Evolutionary conservation across 2,888 invertebrate genomes (phyloP).

Genomic region (Augochlorella aurata): DNA sequence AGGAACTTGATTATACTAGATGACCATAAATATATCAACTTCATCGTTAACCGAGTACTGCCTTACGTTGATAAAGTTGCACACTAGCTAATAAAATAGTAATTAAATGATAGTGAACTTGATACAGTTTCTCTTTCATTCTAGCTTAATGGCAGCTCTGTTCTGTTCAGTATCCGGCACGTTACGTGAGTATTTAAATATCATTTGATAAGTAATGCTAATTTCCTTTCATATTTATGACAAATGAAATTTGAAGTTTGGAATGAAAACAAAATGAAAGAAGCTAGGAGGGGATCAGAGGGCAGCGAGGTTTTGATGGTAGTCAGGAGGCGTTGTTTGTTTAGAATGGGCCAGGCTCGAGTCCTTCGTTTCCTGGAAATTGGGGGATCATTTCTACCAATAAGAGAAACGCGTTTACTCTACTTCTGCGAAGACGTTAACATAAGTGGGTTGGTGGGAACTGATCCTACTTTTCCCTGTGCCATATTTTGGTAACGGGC

Average conservation of each 20-base stretch:
- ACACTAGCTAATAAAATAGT: neutral
- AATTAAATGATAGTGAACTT: neutral
- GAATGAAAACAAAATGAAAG: too few species aligned
- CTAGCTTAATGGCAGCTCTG: constrained; percentile 66
- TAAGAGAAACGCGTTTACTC: too few species aligned
- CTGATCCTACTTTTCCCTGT: too few species aligned
- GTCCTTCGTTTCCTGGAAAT: too few species aligned
- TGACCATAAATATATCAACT: neutral
- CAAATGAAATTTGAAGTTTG: neutral
- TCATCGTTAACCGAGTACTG: neutral
- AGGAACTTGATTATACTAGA: neutral
- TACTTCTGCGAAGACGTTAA: too few species aligned
- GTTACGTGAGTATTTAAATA: constrained; percentile 73
- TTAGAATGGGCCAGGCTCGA: too few species aligned
- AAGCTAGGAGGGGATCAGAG: too few species aligned
- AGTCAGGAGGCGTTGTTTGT: too few species aligned
- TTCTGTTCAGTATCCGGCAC: constrained; percentile 59
- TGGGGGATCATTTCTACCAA: too few species aligned
- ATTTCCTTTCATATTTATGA: neutral
- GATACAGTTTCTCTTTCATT: constrained; percentile 35
- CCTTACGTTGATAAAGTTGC: neutral
- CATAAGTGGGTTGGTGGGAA: too few species aligned
- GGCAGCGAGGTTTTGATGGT: too few species aligned
- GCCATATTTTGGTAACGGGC: too few species aligned
- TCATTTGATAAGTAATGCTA: neutral